Evolutionary conservation across 2,113 vertebrate species (phyloP), one percentile per base, ranked within the genome.

Genomic region (Poeciliopsis prolifica): DNA sequence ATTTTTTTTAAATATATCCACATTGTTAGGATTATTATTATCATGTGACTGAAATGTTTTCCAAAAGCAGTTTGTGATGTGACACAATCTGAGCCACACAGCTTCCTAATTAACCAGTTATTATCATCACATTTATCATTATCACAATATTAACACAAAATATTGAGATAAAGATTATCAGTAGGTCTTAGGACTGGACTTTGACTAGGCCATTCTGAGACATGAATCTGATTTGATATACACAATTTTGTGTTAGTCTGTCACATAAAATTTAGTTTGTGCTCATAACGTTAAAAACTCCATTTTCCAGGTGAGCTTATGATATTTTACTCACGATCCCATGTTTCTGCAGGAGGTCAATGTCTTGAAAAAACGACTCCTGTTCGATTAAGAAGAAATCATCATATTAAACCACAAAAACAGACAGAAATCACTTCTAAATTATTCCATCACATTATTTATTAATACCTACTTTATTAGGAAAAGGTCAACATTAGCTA

Each of bases 341-440:
- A 68, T 99, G 95, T 87, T 99, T 99, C 92, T 99, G 98, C 60
- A 99, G 93, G 30, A 98, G 94, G 87, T 99, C 97, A 51, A 99
- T 97, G 87, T 99, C 97, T 92, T 99, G 98, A 92, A 99, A 99
- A 91, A 99, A 96, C 3, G 95, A 96, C 82, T 97, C 98, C 98
- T 99, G 85, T 86, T 65, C 78, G 61, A 15, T 70, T 78, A 0
- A 66, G 40, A 68, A 24, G 58, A 24, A 72, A 42, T 29, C 17
- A 66, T 60, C 15, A 54, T 17, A 7, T 28, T 68, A 58, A 29
- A 70, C 19, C 0, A 2, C 24, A 17, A 67, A 65, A 66, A 60
- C 5, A 35, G 2, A 6, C 0, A 1, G 15, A 65, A 22, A n/a
- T 40, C n/a, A 66, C 28, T 22, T 24, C 2, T 63, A 31, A 63